Base-by-base conservation (phyloP, 37 sponge, comb jelly and placozoan species). In the Bolinopsis microptera region DNA sequence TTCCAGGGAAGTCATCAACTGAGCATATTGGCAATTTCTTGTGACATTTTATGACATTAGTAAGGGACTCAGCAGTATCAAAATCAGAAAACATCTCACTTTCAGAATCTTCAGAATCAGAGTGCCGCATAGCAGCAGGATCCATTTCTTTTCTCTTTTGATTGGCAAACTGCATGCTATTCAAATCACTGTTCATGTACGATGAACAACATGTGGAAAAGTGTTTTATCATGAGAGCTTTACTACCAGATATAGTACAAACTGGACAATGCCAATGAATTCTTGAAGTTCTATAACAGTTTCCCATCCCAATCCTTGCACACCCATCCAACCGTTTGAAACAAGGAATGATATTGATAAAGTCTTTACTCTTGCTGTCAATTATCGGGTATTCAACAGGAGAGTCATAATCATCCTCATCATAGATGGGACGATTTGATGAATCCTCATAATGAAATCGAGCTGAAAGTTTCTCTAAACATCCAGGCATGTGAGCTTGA, bases 221-320 rank as follows among this genome's bases (percentile, higher is more conserved):
- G 28, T 86, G 90, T 23, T 86, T 86, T 1, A 86, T 39, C 90
- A 86, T 86, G 3, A 27, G 25, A 39, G 90, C 16, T 86, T 86
- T 86, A 41, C 36, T 41, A 23, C 90, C 90, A 41, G 90, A 86
- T 23, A 86, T 13, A 26, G 90, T 86, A 27, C 90, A 86, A 33
- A 86, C 36, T 40, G 90, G 90, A 86, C 90, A 86, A 41, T 86
- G 90, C 90, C 90, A 86, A 27, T 86, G 90, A 39, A 86, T 86
- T 39, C 90, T 2, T 0, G 30, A 24, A 16, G 40, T 23, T 16
- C 61, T 34, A 25, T 33, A 41, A 22, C 30, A 13, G 75, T 30
- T 30, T 30, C 75, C 75, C 13, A 48, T 13, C 13, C 75, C 75
- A 72, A n/a, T 72, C 27, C 35, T 41, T 0, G 39, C 3, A 41